Conservation (phyloP, 2,888 invertebrate genomes). For the Selenia dentaria region DNA sequence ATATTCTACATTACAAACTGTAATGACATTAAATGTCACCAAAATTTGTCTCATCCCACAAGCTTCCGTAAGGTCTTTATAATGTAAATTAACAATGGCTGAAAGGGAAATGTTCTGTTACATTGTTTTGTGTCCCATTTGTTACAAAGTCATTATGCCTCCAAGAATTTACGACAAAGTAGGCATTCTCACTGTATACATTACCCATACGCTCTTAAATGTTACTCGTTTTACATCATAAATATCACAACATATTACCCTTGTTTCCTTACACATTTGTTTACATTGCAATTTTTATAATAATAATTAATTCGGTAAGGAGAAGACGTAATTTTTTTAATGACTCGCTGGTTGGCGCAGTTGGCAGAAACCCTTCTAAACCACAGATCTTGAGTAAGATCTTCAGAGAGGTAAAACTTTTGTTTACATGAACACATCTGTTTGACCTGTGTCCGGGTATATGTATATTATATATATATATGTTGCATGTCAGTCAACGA, state of each 20-base stretch:
- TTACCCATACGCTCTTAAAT: conserved; percentile 13
- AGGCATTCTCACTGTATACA: conserved; percentile 17
- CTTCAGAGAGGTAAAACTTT: too few species aligned
- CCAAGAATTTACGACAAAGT: conserved; percentile 20
- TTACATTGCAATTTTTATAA: too few species aligned
- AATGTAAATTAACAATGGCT: conserved; percentile 17
- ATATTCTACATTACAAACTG: too few species aligned
- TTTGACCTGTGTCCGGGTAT: too few species aligned
- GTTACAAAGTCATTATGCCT: conserved; percentile 23
- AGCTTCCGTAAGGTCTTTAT: conserved; percentile 1
- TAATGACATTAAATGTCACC: background rate
- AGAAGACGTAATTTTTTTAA: too few species aligned
- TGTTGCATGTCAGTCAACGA: too few species aligned
- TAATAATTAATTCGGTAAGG: too few species aligned
- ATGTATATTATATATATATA: too few species aligned
- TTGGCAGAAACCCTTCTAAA: too few species aligned
- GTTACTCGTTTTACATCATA: conserved; percentile 12
- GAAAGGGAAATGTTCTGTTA: conserved; percentile 11
- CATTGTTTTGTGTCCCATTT: conserved; percentile 22
- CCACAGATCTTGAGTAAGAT: too few species aligned
- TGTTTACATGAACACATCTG: too few species aligned
- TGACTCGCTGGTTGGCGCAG: too few species aligned
- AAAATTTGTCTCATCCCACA: conserved; percentile 6
- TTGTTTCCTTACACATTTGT: conserved; percentile 4
- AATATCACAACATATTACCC: conserved; percentile 11